Conservation (phyloP, 2,797 vertebrate species). For the Hafferia zeledoni region DNA sequence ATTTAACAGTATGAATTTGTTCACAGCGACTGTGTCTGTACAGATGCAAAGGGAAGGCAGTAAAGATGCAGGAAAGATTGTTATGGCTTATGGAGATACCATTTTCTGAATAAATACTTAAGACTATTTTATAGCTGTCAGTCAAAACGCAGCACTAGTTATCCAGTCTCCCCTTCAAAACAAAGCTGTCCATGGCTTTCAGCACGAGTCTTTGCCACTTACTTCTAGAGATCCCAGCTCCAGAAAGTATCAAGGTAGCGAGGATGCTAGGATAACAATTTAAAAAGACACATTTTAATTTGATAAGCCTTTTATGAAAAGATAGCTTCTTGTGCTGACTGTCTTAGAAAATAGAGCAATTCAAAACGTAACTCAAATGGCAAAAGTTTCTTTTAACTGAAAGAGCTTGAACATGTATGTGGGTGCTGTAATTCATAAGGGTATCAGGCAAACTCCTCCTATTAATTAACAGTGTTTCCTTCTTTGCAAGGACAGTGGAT, state of each 20-base stretch:
- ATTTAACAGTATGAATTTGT: background rate
- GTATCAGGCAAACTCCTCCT: background rate
- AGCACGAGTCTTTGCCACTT: background rate
- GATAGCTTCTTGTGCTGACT: background rate
- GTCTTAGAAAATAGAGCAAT: background rate
- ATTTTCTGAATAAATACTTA: background rate
- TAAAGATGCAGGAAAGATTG: background rate
- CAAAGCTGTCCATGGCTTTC: background rate
- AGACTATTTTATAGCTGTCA: background rate
- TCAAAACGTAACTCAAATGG: background rate
- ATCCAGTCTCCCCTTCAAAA: background rate
- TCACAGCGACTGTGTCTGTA: background rate
- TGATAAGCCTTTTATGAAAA: background rate
- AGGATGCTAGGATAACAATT: background rate
- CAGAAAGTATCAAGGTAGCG: background rate
- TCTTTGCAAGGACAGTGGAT: background rate
- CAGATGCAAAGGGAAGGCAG: background rate
- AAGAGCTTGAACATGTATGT: background rate
- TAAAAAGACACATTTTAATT: background rate
- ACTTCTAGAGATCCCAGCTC: background rate
- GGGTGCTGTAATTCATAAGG: background rate
- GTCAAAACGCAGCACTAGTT: background rate
- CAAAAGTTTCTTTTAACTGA: background rate
- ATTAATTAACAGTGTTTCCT: background rate
- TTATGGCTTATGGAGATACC: background rate